A percentile compares a stretch with the other conserved stretches of the same genome.
phyloP scores from a whole-genome alignment of 1,140 invertebrate species.

The Harlomillsia oculata region DNA sequence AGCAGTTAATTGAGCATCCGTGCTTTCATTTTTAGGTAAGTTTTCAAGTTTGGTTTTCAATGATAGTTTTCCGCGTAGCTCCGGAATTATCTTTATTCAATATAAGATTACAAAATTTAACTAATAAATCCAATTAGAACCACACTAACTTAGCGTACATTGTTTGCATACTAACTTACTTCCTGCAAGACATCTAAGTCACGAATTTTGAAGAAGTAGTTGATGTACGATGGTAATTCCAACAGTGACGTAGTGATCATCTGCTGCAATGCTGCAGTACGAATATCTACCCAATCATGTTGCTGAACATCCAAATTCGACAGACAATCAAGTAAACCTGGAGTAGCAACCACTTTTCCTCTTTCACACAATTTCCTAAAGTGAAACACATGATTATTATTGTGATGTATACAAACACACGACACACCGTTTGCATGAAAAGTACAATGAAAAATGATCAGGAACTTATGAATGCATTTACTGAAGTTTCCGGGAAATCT shows the following conservation, averaged over 20 bases:
- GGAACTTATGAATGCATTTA: slow-evolving; percentile 1
- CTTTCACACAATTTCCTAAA: not conserved
- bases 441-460: not conserved
- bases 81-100: slow-evolving; percentile 13
- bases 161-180: not conserved
- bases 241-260: slow-evolving; percentile 14
- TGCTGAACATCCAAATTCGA: slow-evolving; percentile 20
- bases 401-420: no score
- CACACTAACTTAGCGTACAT: no score
- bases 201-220: slow-evolving; percentile 14
- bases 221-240: slow-evolving; percentile 27
- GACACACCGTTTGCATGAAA: no score
- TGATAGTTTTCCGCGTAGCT: slow-evolving; percentile 26
- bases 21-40: not conserved
- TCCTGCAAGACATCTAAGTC: not conserved
- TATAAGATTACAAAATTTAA: slow-evolving; percentile 11
- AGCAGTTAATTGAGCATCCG: not conserved
- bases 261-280: slow-evolving; percentile 17
- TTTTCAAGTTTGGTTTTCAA: not conserved
- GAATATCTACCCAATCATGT: slow-evolving; percentile 7
- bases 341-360: not conserved
- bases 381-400: not conserved
- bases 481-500: slow-evolving; percentile 18
- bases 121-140: slow-evolving; percentile 1
- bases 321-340: slow-evolving; percentile 28